phyloP scores from a whole-genome alignment of 2,888 invertebrate genomes.

The Ophion ellenae region DNA sequence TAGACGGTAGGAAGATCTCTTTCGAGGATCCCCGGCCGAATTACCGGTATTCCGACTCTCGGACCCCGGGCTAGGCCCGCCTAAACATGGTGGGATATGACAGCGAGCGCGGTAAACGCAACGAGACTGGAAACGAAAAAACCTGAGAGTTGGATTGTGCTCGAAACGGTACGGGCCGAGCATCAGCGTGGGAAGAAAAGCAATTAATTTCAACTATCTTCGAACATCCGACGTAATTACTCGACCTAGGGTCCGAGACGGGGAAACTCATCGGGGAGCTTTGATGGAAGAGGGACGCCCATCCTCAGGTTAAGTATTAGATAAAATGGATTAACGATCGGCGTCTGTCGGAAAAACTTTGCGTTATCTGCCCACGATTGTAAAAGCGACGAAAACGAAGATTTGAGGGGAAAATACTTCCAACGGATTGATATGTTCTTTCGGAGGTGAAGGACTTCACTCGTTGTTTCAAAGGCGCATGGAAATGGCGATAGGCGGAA shows the following conservation, averaged over 20 bases:
- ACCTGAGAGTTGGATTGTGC: slow-evolving; percentile 43
- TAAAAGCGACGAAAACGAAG: slow-evolving; percentile 1
- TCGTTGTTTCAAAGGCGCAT: slow-evolving; percentile 31
- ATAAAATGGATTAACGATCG: slow-evolving; percentile 37
- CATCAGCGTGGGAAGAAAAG: slow-evolving; percentile 64
- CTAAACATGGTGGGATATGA: slow-evolving; percentile 52
- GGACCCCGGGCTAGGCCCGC: slow-evolving; percentile 69
- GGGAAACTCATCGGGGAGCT: slow-evolving; percentile 31
- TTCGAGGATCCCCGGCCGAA: slow-evolving; percentile 75
- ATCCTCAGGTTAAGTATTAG: slow-evolving; percentile 34
- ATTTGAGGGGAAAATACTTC: background rate
- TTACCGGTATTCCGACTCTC: slow-evolving; percentile 80
- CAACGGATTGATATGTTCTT: background rate
- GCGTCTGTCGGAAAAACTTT: background rate
- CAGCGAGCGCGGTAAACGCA: slow-evolving; percentile 27
- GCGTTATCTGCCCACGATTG: slow-evolving; percentile 15
- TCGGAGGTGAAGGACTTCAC: slow-evolving; percentile 11
- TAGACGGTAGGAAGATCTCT: slow-evolving; percentile 48
- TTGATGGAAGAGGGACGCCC: slow-evolving; percentile 38
- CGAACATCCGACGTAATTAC: slow-evolving; percentile 21
- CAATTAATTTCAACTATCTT: slow-evolving; percentile 44
- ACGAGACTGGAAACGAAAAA: slow-evolving; percentile 52
- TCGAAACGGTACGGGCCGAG: slow-evolving; percentile 32
- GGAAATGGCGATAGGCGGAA: slow-evolving; percentile 35
- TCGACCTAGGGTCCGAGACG: slow-evolving; percentile 9